Evolutionary conservation across 2,888 invertebrate species (phyloP).

Genomic region (Capitulum mitella): DNA sequence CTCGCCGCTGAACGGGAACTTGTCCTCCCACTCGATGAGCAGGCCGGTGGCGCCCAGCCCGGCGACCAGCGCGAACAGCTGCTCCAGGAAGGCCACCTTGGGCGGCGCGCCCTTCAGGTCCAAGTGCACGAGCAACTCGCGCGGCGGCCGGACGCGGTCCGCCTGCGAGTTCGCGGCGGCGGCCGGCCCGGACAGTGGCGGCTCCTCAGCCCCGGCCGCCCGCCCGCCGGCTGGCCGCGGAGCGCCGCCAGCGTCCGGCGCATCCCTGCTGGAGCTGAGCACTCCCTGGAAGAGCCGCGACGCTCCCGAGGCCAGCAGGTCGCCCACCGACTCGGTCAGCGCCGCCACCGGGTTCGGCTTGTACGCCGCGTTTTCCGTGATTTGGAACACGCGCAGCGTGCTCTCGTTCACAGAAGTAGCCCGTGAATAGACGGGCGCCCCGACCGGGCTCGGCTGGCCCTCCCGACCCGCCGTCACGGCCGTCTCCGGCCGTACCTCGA

Average conservation of each 20-base stretch:
- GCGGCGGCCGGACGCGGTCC: conserved; percentile 25
- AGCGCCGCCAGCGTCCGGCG: conserved; percentile 18
- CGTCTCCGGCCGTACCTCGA: too few species aligned
- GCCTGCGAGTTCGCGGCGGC: neutral
- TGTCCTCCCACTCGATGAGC: conserved; percentile 56
- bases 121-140: conserved; percentile 45
- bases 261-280: too few species aligned
- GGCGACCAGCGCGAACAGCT: conserved; percentile 56
- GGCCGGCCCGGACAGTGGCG: neutral
- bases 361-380: neutral
- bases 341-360: neutral
- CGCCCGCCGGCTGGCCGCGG: neutral
- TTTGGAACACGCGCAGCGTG: neutral
- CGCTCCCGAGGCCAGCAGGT: neutral
- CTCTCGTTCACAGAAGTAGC: neutral
- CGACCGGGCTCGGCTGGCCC: too few species aligned
- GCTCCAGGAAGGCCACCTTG: conserved; percentile 46
- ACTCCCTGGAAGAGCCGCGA: neutral
- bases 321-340: neutral
- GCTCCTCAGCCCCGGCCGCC: conserved; percentile 12
- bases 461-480: too few species aligned
- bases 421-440: too few species aligned
- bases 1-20: conserved; percentile 50
- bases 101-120: conserved; percentile 52
- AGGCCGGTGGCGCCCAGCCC: conserved; percentile 54